These are phyloP conservation scores for Ellobius talpinus DNA, from an alignment of 2,113 vertebrate genomes.

Conservation along the genomic window DNA sequence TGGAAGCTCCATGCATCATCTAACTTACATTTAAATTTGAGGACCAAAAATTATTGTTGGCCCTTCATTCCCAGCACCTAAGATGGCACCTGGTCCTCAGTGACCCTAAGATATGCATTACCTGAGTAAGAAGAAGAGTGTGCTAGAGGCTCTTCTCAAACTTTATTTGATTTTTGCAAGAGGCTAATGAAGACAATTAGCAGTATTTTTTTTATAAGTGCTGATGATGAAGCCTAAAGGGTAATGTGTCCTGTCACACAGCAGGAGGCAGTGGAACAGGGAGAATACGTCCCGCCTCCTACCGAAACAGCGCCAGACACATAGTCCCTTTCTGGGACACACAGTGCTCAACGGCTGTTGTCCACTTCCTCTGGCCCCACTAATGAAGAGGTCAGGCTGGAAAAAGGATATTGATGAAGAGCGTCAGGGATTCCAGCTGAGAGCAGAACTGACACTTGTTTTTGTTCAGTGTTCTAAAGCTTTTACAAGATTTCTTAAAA, in stretches of 20 bases:
- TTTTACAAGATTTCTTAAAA: conserved; percentile 18
- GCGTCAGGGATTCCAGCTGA: not conserved
- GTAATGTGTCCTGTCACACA: not conserved
- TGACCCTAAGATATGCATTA: not conserved
- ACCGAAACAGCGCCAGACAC: not conserved
- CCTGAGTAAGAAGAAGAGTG: not conserved
- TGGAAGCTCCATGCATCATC: not conserved
- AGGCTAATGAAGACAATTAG: not conserved
- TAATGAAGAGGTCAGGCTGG: not conserved
- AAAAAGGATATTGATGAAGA: not conserved
- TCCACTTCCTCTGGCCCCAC: conserved; percentile 23
- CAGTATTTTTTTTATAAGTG: not conserved
- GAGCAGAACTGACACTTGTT: not conserved
- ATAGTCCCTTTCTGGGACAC: not conserved
- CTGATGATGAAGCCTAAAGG: not conserved
- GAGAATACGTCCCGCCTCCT: not conserved
- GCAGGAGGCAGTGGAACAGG: not conserved
- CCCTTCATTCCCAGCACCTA: not conserved
- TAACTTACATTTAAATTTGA: not conserved
- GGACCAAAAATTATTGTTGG: not conserved
- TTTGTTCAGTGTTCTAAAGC: not conserved
- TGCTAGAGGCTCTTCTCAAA: not conserved
- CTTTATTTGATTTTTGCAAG: conserved; percentile 6
- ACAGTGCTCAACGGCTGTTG: fast-evolving
- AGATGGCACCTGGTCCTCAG: not conserved